Conservation (phyloP, 2,113 vertebrate species). For the Thamnaconus septentrionalis region DNA sequence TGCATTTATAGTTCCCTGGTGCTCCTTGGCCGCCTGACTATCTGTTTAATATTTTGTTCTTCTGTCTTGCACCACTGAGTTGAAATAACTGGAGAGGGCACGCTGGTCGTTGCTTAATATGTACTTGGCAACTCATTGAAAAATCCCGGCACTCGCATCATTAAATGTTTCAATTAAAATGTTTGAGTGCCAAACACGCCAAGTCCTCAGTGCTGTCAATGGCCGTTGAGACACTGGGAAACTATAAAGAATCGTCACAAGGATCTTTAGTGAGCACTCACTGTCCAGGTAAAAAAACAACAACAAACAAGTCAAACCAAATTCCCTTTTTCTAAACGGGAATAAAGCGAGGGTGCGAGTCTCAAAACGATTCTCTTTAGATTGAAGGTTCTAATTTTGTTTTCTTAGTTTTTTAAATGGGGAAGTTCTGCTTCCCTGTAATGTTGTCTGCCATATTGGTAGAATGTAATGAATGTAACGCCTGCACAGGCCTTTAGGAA, state of each 20-base stretch:
- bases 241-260: not conserved
- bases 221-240: not conserved
- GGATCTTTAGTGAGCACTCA: constrained; percentile 25
- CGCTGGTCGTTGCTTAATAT: constrained; percentile 59
- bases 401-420: constrained; percentile 17
- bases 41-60: not conserved
- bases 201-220: constrained; percentile 26
- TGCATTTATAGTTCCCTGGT: constrained; percentile 4
- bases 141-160: not conserved
- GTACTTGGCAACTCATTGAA: constrained; percentile 25
- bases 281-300: constrained; percentile 9
- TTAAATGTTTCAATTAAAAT: constrained; percentile 7
- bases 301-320: constrained; percentile 21
- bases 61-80: constrained; percentile 31
- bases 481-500: constrained; percentile 66
- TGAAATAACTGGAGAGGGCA: constrained; percentile 17
- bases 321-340: constrained; percentile 27
- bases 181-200: constrained; percentile 27
- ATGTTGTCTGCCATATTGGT: constrained; percentile 80
- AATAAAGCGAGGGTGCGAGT: constrained; percentile 12
- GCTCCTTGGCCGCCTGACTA: constrained; percentile 15
- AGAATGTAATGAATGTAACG: constrained; percentile 73
- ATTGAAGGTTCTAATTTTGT: constrained; percentile 21
- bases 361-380: constrained; percentile 15
- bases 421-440: constrained; percentile 59